Evolutionary conservation across 2,888 invertebrate genomes (phyloP).

Genomic region (Capitulum mitella): DNA sequence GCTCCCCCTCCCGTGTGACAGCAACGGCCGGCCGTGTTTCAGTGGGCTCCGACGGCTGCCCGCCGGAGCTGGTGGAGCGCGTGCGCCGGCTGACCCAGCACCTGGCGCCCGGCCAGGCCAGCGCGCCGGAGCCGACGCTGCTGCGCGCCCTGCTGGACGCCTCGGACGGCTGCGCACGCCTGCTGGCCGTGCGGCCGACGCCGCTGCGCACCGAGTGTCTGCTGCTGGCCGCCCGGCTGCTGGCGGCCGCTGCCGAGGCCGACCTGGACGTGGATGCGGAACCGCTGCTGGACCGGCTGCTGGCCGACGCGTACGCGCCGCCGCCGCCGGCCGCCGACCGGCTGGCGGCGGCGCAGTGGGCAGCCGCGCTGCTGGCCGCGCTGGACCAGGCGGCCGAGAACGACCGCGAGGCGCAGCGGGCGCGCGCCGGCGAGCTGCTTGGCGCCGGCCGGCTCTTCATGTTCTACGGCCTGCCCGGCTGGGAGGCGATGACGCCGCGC

Average conservation of each 20-base stretch:
- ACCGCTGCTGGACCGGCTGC: constrained; percentile 34
- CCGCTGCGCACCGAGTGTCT: constrained; percentile 48
- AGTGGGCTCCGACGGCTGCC: constrained; percentile 64
- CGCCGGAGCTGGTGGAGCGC: constrained; percentile 83
- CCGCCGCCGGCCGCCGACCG: constrained; percentile 33
- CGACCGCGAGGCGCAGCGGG: constrained; percentile 76
- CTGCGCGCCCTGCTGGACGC: neutral
- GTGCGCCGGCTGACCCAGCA: constrained; percentile 80
- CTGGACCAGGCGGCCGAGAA: constrained; percentile 91
- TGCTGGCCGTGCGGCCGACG: constrained; percentile 54
- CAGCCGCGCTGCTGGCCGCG: constrained; percentile 63
- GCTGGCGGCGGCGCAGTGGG: constrained; percentile 29
- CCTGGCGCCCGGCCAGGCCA: constrained; percentile 41
- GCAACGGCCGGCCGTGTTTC: constrained; percentile 37
- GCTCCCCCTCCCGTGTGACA: too few relatives aligned
- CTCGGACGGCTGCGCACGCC: neutral
- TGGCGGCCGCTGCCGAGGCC: constrained; percentile 28
- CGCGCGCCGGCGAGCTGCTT: constrained; percentile 42
- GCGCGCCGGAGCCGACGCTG: neutral
- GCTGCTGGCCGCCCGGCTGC: constrained; percentile 47
- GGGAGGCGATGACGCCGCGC: constrained; percentile 38
- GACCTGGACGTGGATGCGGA: constrained; percentile 34
- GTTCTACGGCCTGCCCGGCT: constrained; percentile 48
- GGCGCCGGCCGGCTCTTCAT: constrained; percentile 54
- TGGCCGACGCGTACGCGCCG: constrained; percentile 28